Base-by-base conservation (phyloP, 2,888 invertebrate species). In the Eilema sororculum region DNA sequence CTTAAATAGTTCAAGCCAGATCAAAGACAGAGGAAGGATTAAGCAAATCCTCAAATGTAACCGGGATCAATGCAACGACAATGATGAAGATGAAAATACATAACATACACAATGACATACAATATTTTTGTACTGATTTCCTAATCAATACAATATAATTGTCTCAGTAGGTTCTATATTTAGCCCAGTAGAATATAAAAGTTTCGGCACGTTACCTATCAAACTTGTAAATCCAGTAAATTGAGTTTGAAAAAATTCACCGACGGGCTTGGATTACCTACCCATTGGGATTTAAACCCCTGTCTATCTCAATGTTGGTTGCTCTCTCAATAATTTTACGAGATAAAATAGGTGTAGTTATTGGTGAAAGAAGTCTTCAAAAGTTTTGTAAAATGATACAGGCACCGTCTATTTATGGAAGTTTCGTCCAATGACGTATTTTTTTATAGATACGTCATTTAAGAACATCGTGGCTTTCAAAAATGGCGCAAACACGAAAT, bases 121-220 rank as follows among this genome's bases (percentile, higher is more conserved):
- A 52, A 52, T 9, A 20, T 52, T 6, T 52, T 20, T n/a, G 0
- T 52, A 52, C n/a, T n/a, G n/a, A 52, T 52, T n/a, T 0, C 9
- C 10, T 16, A 8, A n/a, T 52, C 0, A 46, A 6, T 46, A 46
- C 20, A 20, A 46, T 46, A 46, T 20, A 46, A 5, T 5, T 28
- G 28, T 4, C 28, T 28, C 28, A 28, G 28, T n/a, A n/a, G n/a
- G n/a, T 28, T 28, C 46, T 20, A 20, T 20, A n/a, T n/a, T 52
- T 9, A 52, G 52, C 52, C 3, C n/a, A n/a, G n/a, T 8, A 52
- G 52, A 8, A 52, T 37, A 20, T 68, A 37, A 52, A 60, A 61
- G 61, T 30, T 41, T 61, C 52, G 52, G 52, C 52, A n/a, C n/a
- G 52, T 52, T 52, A n/a, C n/a, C 52, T 52, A 52, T 52, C n/a